A percentile compares a stretch with the other conserved stretches of the same genome.
These are phyloP conservation scores for Illadopsis cleaveri DNA, from an alignment of 2,113 vertebrate species.

Conservation along the genomic window DNA sequence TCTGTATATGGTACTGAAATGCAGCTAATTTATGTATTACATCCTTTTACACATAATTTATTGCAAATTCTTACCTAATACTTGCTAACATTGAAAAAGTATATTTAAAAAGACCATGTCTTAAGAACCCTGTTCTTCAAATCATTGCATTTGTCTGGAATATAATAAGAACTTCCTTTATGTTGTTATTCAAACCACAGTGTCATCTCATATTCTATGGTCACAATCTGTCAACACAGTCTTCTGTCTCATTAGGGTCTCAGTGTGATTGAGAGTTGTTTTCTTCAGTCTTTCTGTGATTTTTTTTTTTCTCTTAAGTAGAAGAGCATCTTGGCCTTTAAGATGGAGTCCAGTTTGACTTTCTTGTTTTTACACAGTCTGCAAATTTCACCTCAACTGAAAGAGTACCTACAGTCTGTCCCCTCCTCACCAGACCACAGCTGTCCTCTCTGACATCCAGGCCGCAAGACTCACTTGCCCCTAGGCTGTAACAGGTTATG, in stretches of 20 bases:
- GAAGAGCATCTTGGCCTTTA: background rate
- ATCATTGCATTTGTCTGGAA: background rate
- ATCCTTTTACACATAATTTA: background rate
- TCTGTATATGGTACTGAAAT: background rate
- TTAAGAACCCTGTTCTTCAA: background rate
- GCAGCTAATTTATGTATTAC: background rate
- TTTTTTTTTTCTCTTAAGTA: background rate
- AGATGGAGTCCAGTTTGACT: background rate
- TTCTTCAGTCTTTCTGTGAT: background rate
- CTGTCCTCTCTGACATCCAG: background rate
- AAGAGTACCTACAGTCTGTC: background rate
- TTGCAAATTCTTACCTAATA: background rate
- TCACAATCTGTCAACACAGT: background rate
- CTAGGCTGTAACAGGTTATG: background rate
- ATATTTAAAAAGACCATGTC: background rate
- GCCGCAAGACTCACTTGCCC: background rate
- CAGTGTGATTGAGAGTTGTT: background rate
- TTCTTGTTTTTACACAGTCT: background rate
- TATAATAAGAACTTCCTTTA: background rate
- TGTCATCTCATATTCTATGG: background rate
- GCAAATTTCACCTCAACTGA: background rate
- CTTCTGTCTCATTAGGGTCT: background rate
- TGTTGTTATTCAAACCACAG: background rate
- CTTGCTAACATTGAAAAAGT: background rate
- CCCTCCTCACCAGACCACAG: background rate